Base-by-base conservation (phyloP, 2,113 vertebrate genomes). In the Crotalus viridis region DNA sequence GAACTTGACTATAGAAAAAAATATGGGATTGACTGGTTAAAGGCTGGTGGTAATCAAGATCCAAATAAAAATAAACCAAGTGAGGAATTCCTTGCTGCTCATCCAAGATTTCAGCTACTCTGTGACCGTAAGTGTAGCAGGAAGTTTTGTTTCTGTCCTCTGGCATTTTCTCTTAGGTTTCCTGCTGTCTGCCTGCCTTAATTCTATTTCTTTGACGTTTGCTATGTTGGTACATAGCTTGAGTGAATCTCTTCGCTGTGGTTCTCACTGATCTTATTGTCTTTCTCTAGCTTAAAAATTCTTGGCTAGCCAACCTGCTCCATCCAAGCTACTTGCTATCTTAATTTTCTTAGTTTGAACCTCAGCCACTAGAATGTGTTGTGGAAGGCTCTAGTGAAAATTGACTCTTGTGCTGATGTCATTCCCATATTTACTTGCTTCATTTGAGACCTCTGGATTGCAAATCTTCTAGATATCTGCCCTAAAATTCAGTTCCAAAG, bases 1-100 rank as follows among this genome's bases (percentile, higher is more conserved):
- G 99, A 99, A 97, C 98, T 99, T 0, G 99, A 99, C 94, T 99
- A 99, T 96, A 97, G 98, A 12, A 99, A 98, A 97, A 98, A 98
- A 96, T 99, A 98, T 92, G 99, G 99, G 2, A 97, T 94, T 3
- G 98, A 98, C 28, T 99, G 99, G 99, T 95, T 99, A 89, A 96
- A 97, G 94, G 98, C 98, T 0, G 98, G 98, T 1, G 99, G 98
- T 0, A 96, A 98, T 21, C 96, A 96, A 85, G 94, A 98, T 91
- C 96, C 97, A 0, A 97, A 97, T 87, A 94, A 93, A 92, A 97
- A 98, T 96, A 97, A 96, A 13, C 97, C 97, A 13, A 98, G 94
- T 10, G 55, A 94, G 54, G 97, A 98, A 28, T 99, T 99, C 94
- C 94, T 96, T 52, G 69, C 93, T 15, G 97, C 98, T 52, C 99